Conservation (phyloP, 1,140 invertebrate genomes). For the Aphaenogaster floridana region DNA sequence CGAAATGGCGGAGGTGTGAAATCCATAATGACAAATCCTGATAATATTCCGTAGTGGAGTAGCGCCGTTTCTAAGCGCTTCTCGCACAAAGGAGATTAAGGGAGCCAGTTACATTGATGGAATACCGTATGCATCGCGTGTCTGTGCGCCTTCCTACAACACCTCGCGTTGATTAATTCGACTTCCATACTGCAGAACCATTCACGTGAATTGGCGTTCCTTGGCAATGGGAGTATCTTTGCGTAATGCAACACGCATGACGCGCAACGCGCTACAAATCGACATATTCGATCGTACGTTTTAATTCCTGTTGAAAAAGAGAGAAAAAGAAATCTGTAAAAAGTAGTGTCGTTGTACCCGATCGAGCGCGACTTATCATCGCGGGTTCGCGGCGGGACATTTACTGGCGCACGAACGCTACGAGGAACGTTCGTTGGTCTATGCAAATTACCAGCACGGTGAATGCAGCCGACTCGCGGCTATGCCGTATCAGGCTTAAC, state of each 20-base stretch:
- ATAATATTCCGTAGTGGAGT: background rate
- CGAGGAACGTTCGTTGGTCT: slow-evolving; percentile 11
- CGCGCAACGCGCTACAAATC: background rate
- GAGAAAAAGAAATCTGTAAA: background rate
- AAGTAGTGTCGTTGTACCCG: background rate
- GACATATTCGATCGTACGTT: slow-evolving; percentile 1
- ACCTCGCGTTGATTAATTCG: slow-evolving; percentile 52
- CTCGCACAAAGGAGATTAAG: slow-evolving; percentile 41
- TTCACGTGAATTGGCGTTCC: slow-evolving; percentile 8
- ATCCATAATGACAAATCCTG: slow-evolving; percentile 31
- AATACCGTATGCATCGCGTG: slow-evolving; percentile 50
- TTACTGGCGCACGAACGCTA: background rate
- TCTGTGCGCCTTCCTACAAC: slow-evolving; percentile 11
- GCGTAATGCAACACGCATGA: background rate
- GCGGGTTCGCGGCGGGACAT: background rate
- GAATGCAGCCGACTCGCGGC: slow-evolving; percentile 22
- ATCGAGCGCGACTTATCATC: slow-evolving; percentile 17
- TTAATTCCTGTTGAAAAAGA: background rate
- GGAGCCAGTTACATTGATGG: slow-evolving; percentile 41
- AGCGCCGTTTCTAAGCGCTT: slow-evolving; percentile 10
- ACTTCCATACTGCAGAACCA: slow-evolving; percentile 15
- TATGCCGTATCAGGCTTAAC: slow-evolving; percentile 77
- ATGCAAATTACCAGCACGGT: slow-evolving; percentile 57
- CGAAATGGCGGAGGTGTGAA: background rate
- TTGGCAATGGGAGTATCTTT: background rate